A percentile compares a stretch with the other conserved stretches of the same genome.
These are phyloP conservation scores for Leptobrachium ailaonicum DNA, from an alignment of 2,113 vertebrate species.

Conservation along the genomic window DNA sequence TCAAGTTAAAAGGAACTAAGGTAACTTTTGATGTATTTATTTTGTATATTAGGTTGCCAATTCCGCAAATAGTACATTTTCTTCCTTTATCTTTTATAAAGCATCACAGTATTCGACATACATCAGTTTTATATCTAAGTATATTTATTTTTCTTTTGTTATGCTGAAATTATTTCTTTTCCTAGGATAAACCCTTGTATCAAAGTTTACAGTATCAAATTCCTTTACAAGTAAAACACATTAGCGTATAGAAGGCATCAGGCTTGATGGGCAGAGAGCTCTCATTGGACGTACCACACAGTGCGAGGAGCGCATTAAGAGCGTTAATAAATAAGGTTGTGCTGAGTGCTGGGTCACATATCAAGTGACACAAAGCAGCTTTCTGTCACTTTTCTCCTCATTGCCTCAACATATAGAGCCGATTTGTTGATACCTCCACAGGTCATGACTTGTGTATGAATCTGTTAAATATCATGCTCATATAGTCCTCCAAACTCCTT, in stretches of 20 bases:
- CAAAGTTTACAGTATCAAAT: not conserved
- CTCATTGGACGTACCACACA: slow-evolving; percentile 15
- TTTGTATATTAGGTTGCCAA: no score
- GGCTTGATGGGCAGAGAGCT: not conserved
- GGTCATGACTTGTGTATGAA: slow-evolving; percentile 45
- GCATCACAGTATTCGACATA: no score
- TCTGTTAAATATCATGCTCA: slow-evolving; percentile 54
- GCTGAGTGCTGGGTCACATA: slow-evolving; percentile 48
- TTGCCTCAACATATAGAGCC: slow-evolving; percentile 38
- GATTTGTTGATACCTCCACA: slow-evolving; percentile 44
- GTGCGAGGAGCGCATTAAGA: slow-evolving; percentile 34
- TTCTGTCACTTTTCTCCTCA: slow-evolving; percentile 45
- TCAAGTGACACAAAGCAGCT: slow-evolving; percentile 48
- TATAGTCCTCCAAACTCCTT: slow-evolving; percentile 40
- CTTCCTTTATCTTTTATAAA: no score
- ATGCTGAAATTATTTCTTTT: no score
- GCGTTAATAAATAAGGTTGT: slow-evolving; percentile 44
- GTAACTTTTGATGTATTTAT: no score
- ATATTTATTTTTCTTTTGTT: no score
- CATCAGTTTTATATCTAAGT: no score
- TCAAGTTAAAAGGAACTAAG: no score
- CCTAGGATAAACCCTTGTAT: no score
- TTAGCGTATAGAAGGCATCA: not conserved
- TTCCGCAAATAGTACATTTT: no score
- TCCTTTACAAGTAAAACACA: not conserved